Base-by-base conservation (phyloP, 2,797 vertebrate species). In the Galagoides demidoff region DNA sequence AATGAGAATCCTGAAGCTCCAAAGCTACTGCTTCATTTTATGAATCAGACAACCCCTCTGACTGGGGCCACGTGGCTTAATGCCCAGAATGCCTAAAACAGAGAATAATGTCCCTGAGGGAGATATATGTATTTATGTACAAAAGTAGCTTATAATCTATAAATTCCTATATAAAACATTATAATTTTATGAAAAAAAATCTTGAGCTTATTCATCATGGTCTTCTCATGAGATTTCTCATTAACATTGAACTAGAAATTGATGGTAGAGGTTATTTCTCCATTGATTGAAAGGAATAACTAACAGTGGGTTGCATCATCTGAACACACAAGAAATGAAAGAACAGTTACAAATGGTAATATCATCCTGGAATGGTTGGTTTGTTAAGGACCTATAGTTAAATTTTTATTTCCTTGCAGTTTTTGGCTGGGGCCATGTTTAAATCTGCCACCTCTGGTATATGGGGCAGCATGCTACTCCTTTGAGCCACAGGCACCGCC, bases 121-220 rank as follows among this genome's bases (percentile, higher is more conserved):
- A 63, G 34, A 52, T 5, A n/a, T 27, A 12, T 13, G 37, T 66
- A 39, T 31, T 61, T 73, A 81, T 27, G 19, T 39, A 31, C 49
- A 76, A 78, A 83, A 79, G 45, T 82, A 37, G 23, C 84, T 86
- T 45, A 31, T 43, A 84, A 89, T 61, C 57, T 49, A 59, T 37
- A 74, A 68, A 27, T 78, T 91, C 37, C 64, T 29, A 57, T 34
- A 16, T 71, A 82, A 93, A 86, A 92, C n/a, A 61, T 25, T 82
- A 43, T 55, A 93, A 84, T 82, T 90, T 55, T 71, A 84, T 39
- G 2, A 87, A 87, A 71, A 94, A 85, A 55, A 55, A 74, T 84
- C 17, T 79, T 37, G 14, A 74, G n/a, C 39, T 68, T 86, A 79
- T 79, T 86, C 29, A 29, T 70, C 64, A 66, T 82, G 29, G 29